Conservation (phyloP, 2,113 vertebrate genomes). For the Chaetodon trifascialis region DNA sequence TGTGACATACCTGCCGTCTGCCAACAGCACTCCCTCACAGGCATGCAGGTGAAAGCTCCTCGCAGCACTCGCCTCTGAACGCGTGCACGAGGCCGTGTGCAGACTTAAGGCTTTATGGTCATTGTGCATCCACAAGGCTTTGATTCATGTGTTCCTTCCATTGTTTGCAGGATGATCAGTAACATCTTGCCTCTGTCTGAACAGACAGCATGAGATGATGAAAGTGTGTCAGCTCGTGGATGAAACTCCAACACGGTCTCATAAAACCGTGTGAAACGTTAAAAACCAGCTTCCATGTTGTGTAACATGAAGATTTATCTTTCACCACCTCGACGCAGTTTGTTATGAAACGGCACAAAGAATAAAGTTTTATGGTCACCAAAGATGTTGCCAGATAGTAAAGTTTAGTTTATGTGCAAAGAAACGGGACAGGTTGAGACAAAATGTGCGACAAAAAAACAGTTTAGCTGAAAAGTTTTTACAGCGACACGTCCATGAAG, state of each 20-base stretch:
- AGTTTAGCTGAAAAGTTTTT: no score
- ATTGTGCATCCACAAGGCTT: neutral
- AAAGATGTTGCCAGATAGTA: no score
- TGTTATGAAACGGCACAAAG: neutral
- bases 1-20: constrained; percentile 55
- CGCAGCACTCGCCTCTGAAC: neutral
- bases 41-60: constrained; percentile 16
- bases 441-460: no score
- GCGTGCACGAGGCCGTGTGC: neutral
- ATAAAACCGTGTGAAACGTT: neutral
- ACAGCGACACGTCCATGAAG: no score
- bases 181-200: constrained; percentile 1
- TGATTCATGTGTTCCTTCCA: constrained; percentile 3
- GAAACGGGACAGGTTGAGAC: no score
- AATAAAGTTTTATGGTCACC: neutral
- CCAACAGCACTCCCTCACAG: constrained; percentile 45
- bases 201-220: neutral
- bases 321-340: neutral
- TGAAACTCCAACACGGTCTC: neutral
- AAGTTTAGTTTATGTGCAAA: no score
- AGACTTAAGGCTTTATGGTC: neutral
- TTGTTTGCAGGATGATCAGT: constrained; percentile 1
- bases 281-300: neutral
- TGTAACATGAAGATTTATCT: neutral
- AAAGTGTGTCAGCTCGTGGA: neutral